These are phyloP conservation scores for Psilanteris sp. DNA, from an alignment of 1,140 invertebrate genomes.

Conservation along the genomic window DNA sequence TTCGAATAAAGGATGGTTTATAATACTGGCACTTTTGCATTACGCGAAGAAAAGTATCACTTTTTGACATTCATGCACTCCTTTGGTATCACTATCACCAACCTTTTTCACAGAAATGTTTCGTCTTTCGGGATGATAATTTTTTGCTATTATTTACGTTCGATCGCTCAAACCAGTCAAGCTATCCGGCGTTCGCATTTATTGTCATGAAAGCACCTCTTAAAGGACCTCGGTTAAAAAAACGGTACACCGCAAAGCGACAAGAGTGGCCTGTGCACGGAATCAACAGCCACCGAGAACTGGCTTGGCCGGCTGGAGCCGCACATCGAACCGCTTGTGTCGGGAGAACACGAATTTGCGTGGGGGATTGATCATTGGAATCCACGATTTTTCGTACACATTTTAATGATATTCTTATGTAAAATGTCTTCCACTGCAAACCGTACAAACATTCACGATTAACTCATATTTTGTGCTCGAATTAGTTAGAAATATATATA, in stretches of 20 bases:
- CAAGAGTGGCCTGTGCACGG: conserved; percentile 38
- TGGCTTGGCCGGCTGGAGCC: conserved; percentile 35
- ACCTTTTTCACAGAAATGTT: conserved; percentile 23
- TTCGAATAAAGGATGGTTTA: too few species aligned
- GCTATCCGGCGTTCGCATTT: conserved; percentile 15
- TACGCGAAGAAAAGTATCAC: too few species aligned
- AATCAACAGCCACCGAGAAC: conserved; percentile 47
- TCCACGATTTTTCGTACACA: conserved; percentile 11
- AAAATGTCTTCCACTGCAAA: too few species aligned
- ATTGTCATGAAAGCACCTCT: conserved; percentile 29
- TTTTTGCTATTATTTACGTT: conserved; percentile 11
- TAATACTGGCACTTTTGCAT: too few species aligned
- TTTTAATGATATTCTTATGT: too few species aligned
- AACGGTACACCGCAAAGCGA: neutral
- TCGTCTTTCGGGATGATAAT: neutral
- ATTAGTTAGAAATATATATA: too few species aligned
- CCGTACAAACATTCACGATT: too few species aligned
- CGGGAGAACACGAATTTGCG: conserved; percentile 20
- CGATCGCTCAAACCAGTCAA: conserved; percentile 2
- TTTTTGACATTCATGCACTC: neutral
- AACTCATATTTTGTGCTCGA: too few species aligned
- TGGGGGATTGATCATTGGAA: conserved; percentile 22
- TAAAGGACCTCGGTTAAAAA: conserved; percentile 3
- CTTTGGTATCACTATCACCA: conserved; percentile 11
- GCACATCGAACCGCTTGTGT: neutral